Conservation (phyloP, 2,113 vertebrate species). For the Lipophrys pholis region DNA sequence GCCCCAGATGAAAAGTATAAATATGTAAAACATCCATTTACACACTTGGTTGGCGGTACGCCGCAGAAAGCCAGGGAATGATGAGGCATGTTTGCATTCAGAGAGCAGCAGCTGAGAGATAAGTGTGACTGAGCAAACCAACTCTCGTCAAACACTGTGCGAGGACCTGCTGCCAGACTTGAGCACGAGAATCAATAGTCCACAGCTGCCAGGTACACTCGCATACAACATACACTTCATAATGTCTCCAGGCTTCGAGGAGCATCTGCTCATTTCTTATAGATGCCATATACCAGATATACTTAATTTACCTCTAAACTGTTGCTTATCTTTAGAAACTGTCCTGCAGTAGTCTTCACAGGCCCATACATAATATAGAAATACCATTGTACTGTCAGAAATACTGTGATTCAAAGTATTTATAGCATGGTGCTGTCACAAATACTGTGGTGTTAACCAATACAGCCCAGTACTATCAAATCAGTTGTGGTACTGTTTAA, state of each 20-base stretch:
- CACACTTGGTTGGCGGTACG: constrained; percentile 25
- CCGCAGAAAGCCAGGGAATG: constrained; percentile 15
- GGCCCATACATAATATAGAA: too few relatives aligned
- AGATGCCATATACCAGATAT: not conserved
- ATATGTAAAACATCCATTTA: constrained; percentile 65
- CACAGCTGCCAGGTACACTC: constrained; percentile 45
- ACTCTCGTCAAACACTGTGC: constrained; percentile 30
- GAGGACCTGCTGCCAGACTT: constrained; percentile 51
- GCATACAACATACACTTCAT: constrained; percentile 7
- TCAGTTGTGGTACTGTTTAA: too few relatives aligned
- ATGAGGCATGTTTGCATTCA: constrained; percentile 37
- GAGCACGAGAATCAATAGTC: constrained; percentile 56
- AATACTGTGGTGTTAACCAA: too few relatives aligned
- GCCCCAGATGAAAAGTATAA: constrained; percentile 43
- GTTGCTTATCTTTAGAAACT: not conserved
- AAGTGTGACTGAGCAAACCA: constrained; percentile 51
- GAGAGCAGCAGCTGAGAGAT: constrained; percentile 54
- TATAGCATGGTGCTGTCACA: too few relatives aligned
- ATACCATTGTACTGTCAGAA: too few relatives aligned
- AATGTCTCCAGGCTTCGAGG: not conserved
- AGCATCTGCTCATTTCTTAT: constrained; percentile 14
- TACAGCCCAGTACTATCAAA: too few relatives aligned
- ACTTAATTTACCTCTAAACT: not conserved
- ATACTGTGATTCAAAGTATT: too few relatives aligned
- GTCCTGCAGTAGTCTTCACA: too few relatives aligned